Conservation (phyloP, 1,140 invertebrate genomes). For the Drosophila pectinifera region DNA sequence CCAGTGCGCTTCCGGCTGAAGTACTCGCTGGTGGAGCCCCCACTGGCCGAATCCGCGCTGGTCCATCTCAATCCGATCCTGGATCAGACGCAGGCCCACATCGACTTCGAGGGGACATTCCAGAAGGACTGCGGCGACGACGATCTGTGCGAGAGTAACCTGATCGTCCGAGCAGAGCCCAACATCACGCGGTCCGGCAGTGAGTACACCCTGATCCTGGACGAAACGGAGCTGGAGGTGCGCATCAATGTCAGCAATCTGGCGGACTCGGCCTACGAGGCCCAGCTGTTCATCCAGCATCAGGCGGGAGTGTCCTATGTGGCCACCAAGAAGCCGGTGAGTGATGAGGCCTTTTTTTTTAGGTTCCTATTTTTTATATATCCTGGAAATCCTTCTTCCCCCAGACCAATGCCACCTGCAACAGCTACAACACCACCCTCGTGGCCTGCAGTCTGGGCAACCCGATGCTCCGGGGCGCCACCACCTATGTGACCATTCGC, state of each 20-base stretch:
- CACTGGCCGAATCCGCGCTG: constrained; percentile 89
- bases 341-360: no score
- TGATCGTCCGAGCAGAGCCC: constrained; percentile 89
- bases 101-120: constrained; percentile 93
- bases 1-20: constrained; percentile 94
- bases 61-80: constrained; percentile 92
- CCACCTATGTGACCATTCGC: constrained; percentile 88
- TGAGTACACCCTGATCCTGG: constrained; percentile 88
- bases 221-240: constrained; percentile 91
- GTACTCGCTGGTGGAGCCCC: constrained; percentile 90
- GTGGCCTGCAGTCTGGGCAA: constrained; percentile 95
- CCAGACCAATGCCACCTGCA: constrained; percentile 87
- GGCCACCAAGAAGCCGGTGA: constrained; percentile 86
- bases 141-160: constrained; percentile 94
- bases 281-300: constrained; percentile 92
- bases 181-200: constrained; percentile 86
- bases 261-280: constrained; percentile 96
- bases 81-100: constrained; percentile 93
- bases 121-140: constrained; percentile 96
- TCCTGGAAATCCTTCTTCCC: not conserved
- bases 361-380: no score
- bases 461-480: constrained; percentile 89
- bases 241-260: constrained; percentile 91
- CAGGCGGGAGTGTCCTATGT: constrained; percentile 93
- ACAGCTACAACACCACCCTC: constrained; percentile 90